Percentiles rank a stretch among this genome's conserved stretches.
phyloP scores from a whole-genome alignment of 2,113 vertebrate genomes.

The Elephantulus edwardii region DNA sequence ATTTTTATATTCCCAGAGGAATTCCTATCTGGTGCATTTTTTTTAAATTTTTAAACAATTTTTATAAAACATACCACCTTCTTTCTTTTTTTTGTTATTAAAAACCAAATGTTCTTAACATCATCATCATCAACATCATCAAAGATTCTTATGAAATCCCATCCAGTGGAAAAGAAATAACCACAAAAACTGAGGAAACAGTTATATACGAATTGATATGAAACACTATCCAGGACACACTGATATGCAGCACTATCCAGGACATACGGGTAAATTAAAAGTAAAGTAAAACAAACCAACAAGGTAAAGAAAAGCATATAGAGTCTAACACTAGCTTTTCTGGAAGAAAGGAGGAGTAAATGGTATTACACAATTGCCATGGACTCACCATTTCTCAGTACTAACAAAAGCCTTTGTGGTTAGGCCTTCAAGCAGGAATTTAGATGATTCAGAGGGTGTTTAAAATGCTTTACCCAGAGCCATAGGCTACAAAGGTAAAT shows the following conservation, averaged over 20 bases:
- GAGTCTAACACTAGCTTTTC: not conserved
- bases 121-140: too few relatives aligned
- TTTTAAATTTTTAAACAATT: too few relatives aligned
- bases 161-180: too few relatives aligned
- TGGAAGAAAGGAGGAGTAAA: not conserved
- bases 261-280: not conserved
- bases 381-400: not conserved
- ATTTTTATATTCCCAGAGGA: too few relatives aligned
- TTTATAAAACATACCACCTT: too few relatives aligned
- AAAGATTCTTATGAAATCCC: too few relatives aligned
- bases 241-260: not conserved
- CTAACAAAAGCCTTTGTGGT: not conserved
- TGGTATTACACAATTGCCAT: not conserved
- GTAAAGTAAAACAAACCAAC: not conserved
- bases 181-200: not conserved
- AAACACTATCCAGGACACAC: too few relatives aligned
- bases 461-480: conserved; percentile 18
- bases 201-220: not conserved
- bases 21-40: too few relatives aligned
- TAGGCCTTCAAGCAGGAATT: conserved; percentile 29
- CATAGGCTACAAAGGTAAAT: conserved; percentile 37
- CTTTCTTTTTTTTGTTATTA: too few relatives aligned
- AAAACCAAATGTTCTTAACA: too few relatives aligned
- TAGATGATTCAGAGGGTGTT: not conserved
- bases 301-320: not conserved